Evolutionary conservation across 2,888 invertebrate genomes (phyloP).

Genomic region (Synergus gifuensis): DNA sequence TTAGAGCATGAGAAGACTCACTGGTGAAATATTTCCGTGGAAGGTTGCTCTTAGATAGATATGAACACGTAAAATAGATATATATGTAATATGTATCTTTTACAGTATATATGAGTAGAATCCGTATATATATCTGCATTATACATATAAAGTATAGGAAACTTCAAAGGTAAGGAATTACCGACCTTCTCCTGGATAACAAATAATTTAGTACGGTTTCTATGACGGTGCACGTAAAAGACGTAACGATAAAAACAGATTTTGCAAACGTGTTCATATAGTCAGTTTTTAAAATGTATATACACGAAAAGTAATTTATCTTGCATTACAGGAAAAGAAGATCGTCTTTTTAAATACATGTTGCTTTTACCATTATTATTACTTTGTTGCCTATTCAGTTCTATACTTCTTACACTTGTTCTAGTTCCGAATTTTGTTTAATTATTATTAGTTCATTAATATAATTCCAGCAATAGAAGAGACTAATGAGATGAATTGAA

Average conservation of each 20-base stretch:
- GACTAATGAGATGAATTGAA: not conserved
- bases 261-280: not conserved
- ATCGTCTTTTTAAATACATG: too few species aligned
- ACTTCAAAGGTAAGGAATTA: constrained; percentile 50
- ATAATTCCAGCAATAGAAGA: not conserved
- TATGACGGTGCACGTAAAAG: constrained; percentile 48
- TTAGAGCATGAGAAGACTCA: constrained; percentile 46
- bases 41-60: constrained; percentile 23
- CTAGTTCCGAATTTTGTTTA: too few species aligned
- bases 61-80: constrained; percentile 23
- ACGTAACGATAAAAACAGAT: constrained; percentile 44
- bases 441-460: too few species aligned
- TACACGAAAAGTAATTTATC: too few species aligned
- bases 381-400: too few species aligned
- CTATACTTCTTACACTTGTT: too few species aligned
- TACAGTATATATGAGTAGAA: constrained; percentile 24
- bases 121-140: constrained; percentile 33
- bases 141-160: constrained; percentile 44
- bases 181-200: constrained; percentile 50
- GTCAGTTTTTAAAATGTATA: too few species aligned
- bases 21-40: constrained; percentile 45
- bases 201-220: constrained; percentile 54
- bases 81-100: not conserved
- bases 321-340: too few species aligned
- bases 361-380: too few species aligned